phyloP scores from a whole-genome alignment of 2,797 vertebrate genomes.

The Phrynocephalus forsythii region DNA sequence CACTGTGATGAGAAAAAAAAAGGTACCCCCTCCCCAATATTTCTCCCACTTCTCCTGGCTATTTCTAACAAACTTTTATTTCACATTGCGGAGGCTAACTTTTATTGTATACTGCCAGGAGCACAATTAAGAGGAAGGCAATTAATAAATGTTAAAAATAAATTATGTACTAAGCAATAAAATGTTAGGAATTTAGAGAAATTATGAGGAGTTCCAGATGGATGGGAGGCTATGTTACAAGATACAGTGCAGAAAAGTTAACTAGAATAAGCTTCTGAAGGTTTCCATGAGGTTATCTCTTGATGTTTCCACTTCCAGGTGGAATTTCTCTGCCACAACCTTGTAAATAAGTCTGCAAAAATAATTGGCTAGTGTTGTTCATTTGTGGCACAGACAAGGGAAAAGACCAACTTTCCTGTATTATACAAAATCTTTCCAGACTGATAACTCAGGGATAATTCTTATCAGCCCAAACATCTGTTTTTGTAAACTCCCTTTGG shows the following conservation, averaged over 20 bases:
- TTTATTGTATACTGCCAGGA: background rate
- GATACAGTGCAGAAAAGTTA: background rate
- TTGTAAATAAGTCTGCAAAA: background rate
- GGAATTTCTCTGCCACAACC: background rate
- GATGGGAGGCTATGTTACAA: background rate
- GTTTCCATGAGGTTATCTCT: background rate
- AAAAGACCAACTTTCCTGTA: background rate
- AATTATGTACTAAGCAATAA: constrained; percentile 1
- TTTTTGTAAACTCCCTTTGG: background rate
- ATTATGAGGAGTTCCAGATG: background rate
- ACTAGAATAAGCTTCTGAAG: background rate
- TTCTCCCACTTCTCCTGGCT: background rate
- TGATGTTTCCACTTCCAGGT: background rate
- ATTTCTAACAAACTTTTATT: background rate
- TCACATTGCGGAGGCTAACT: background rate
- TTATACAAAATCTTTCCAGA: background rate
- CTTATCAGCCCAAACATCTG: background rate
- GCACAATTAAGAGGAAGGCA: background rate
- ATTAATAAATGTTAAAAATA: constrained; percentile 8
- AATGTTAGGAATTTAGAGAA: background rate
- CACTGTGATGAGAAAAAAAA: too few relatives aligned
- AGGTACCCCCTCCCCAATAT: too few relatives aligned
- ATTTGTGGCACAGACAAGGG: background rate
- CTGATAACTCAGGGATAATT: background rate
- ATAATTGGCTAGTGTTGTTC: background rate